A percentile compares a stretch with the other conserved stretches of the same genome.
Evolutionary conservation across 2,113 vertebrate species (phyloP).

Genomic region (Symphodus melops): DNA sequence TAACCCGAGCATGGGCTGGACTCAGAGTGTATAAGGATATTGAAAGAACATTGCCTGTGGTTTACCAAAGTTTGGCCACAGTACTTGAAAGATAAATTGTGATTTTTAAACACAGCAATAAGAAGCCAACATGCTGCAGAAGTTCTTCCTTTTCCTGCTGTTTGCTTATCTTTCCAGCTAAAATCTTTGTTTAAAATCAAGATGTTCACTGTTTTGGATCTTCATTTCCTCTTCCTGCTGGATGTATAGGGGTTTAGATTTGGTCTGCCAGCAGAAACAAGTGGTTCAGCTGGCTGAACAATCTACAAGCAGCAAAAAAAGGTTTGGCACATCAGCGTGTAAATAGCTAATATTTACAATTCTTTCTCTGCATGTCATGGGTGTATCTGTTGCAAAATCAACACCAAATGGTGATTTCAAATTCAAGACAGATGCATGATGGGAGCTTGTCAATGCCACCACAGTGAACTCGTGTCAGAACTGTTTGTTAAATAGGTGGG

Average conservation of each 20-base stretch:
- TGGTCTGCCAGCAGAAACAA: slow-evolving; percentile 27
- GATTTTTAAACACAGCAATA: slow-evolving; percentile 26
- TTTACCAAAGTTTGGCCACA: slow-evolving; percentile 43
- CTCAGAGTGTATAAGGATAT: slow-evolving; percentile 26
- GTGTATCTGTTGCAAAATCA: slow-evolving; percentile 7
- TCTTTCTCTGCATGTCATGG: neutral
- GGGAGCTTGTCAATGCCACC: slow-evolving; percentile 13
- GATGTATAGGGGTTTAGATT: neutral
- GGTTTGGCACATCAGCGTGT: neutral
- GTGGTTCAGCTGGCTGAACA: slow-evolving; percentile 7
- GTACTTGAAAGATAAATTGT: slow-evolving; percentile 15
- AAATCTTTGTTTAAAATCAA: neutral
- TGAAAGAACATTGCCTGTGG: slow-evolving; percentile 61
- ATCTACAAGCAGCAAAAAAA: neutral
- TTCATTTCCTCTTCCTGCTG: slow-evolving; percentile 10
- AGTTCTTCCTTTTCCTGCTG: slow-evolving; percentile 12
- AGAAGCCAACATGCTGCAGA: slow-evolving; percentile 4
- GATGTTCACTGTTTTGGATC: neutral
- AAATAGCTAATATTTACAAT: neutral
- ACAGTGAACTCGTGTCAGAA: slow-evolving; percentile 12
- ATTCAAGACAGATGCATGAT: slow-evolving; percentile 34
- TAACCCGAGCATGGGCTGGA: slow-evolving; percentile 36
- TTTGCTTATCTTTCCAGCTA: neutral
- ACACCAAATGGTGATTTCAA: slow-evolving; percentile 7
- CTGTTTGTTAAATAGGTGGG: slow-evolving; percentile 61